Evolutionary conservation across 2,888 invertebrate species (phyloP), one percentile per base, ranked within the genome.

Genomic region (Drosophila subquinaria): DNA sequence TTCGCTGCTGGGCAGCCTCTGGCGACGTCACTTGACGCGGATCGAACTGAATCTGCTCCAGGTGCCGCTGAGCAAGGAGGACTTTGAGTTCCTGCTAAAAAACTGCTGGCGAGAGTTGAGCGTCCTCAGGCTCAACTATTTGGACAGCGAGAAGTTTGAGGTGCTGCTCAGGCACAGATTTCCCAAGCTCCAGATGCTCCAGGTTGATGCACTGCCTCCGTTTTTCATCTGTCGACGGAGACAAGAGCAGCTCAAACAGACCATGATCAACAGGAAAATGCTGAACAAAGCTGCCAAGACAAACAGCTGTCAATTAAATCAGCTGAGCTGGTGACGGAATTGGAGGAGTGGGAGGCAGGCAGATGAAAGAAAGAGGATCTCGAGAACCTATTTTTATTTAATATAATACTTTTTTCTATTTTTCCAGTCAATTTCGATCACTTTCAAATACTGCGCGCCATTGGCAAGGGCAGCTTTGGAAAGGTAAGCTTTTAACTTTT

Each of bases 381-480:
- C 15, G 8, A 33, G 17, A 2, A 20, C 35, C 1, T 8, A 8
- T 35, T 1, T 10, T 23, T 30, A 30, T 35, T 8, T 10, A n/a
- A 15, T 17, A 8, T 9, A 23, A 45, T 10, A 23, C 35, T 33
- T 20, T 52, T 52, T 35, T 51, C 23, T 36, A 17, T 30, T 17
- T 15, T 94, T 95, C 63, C 94, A 95, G 96, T 97, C 69, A 96
- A 96, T 92, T 96, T 97, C 92, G 96, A 96, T 93, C 96, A 97
- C 93, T 97, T 97, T 93, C 96, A 96, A 94, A 96, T 97, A 79
- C 93, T 97, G 60, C 94, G 97, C 75, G 96, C 97, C 40, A 97
- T 97, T 88, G 97, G 97, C 52, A 96, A 96, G 92, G 97, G 97
- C 66, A 97, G 97, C 91, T 97, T 97, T 90, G 97, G 97, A 80